These are phyloP conservation scores for Chaetodon auriga DNA, from an alignment of 2,113 vertebrate species.

Conservation along the genomic window DNA sequence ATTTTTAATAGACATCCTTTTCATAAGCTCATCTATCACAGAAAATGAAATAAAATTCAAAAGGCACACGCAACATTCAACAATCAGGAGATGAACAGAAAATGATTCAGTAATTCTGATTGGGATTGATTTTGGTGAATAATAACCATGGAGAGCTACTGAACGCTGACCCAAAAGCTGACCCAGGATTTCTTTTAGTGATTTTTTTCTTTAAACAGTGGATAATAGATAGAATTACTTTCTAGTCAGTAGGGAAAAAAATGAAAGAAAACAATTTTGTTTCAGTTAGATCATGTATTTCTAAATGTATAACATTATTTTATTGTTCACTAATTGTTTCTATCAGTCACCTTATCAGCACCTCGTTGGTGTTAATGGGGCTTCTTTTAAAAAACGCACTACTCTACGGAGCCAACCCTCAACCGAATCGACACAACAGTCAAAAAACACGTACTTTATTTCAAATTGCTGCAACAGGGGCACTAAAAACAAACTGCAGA, in stretches of 20 bases:
- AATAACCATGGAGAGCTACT: constrained; percentile 5
- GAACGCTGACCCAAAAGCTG: background rate
- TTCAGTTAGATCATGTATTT: background rate
- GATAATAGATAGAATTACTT: background rate
- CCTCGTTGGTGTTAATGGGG: background rate
- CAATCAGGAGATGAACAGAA: constrained; percentile 9
- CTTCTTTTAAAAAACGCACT: constrained; percentile 5
- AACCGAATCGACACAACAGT: constrained; percentile 50
- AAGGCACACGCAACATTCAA: constrained; percentile 71
- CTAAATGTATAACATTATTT: background rate
- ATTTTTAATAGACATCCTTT: constrained; percentile 47
- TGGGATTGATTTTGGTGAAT: background rate
- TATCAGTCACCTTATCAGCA: background rate
- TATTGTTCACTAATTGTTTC: background rate
- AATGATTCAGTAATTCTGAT: background rate
- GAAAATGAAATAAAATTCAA: constrained; percentile 56
- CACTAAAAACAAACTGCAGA: constrained; percentile 81
- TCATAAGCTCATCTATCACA: constrained; percentile 23
- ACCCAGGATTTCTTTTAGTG: no score
- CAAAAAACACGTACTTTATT: constrained; percentile 80
- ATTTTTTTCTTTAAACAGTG: background rate
- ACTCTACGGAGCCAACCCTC: constrained; percentile 27
- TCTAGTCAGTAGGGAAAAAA: no score
- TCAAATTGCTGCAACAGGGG: constrained; percentile 82
- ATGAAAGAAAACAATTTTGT: background rate